Percentiles rank a stretch among this genome's conserved stretches.
These are phyloP conservation scores for Cryptoblepharus egeriae DNA, from an alignment of 2,797 vertebrate species.

Conservation along the genomic window DNA sequence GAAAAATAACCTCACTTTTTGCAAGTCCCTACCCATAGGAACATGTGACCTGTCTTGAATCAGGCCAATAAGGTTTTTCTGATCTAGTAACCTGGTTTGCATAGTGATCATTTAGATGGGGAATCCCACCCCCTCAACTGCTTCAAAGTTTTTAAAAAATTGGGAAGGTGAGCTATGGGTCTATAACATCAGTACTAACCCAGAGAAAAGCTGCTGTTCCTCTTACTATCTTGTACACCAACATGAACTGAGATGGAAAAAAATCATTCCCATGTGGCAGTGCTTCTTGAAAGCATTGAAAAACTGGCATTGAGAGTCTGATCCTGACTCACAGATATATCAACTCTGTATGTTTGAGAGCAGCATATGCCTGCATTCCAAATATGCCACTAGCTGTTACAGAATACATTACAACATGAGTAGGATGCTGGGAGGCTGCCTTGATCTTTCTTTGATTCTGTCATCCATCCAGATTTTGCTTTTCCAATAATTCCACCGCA, in stretches of 20 bases:
- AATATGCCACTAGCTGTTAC: slow-evolving; percentile 17
- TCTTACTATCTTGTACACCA: not conserved
- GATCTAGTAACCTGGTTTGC: too few species aligned
- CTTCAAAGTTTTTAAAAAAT: not conserved
- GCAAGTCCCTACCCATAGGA: too few species aligned
- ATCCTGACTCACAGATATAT: not conserved
- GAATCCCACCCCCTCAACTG: not conserved
- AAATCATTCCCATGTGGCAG: not conserved
- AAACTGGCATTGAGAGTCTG: not conserved
- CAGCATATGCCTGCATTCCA: slow-evolving; percentile 6
- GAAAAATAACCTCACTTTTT: too few species aligned
- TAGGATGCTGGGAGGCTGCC: slow-evolving; percentile 13
- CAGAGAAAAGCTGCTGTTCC: not conserved
- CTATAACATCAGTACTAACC: not conserved
- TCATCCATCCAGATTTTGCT: not conserved
- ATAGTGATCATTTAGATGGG: too few species aligned
- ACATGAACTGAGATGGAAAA: not conserved
- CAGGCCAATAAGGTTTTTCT: too few species aligned
- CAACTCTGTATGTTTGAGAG: not conserved
- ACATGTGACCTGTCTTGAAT: too few species aligned
- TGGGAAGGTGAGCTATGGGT: not conserved
- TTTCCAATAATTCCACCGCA: slow-evolving; percentile 47
- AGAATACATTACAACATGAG: slow-evolving; percentile 34
- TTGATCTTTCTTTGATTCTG: slow-evolving; percentile 7
- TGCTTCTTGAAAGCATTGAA: not conserved